Evolutionary conservation across 2,888 invertebrate genomes (phyloP), one percentile per base, ranked within the genome.

Genomic region (Drosophila mulleri): DNA sequence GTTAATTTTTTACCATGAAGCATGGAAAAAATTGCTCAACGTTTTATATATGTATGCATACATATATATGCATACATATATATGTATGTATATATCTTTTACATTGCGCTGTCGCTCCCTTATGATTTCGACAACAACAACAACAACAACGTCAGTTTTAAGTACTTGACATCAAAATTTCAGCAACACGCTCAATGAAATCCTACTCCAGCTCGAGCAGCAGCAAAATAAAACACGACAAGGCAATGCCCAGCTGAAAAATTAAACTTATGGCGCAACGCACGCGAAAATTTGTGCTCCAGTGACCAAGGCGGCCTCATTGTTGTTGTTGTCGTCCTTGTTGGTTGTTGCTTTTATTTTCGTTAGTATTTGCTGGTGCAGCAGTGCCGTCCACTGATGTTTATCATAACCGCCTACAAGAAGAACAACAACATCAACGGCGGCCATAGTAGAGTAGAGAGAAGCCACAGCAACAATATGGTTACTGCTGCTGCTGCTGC

Each of bases 321-420:
- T 58, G 35, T 26, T 54, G 20, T 47, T 29, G 23, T 18, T 44
- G 32, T 20, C 53, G 45, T 20, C 59, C 29, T 18, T 58, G 23
- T 6, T 54, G 37, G 62, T 20, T 52, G 20, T 39, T n/a, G 48
- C 47, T 47, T 14, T 50, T 32, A 18, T 50, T 50, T 50, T 35
- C 35, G 50, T 50, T 35, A 50, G 50, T 20, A 35, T 39, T 35
- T 61, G 58, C 9, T 53, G 67, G 62, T 72, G 81, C 71, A 72
- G 70, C 69, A 75, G 42, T 47, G 67, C 45, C 68, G 62, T 62
- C 66, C 81, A 16, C 75, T 68, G 86, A 83, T 83, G 83, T 80
- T 85, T 88, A 88, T 88, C 88, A 88, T 88, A 88, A 83, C 80
- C 81, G 69, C 80, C 85, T 73, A 82, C 80, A 77, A 82, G 69